Evolutionary conservation across 2,113 vertebrate species (phyloP).

Genomic region (Vidua macroura): DNA sequence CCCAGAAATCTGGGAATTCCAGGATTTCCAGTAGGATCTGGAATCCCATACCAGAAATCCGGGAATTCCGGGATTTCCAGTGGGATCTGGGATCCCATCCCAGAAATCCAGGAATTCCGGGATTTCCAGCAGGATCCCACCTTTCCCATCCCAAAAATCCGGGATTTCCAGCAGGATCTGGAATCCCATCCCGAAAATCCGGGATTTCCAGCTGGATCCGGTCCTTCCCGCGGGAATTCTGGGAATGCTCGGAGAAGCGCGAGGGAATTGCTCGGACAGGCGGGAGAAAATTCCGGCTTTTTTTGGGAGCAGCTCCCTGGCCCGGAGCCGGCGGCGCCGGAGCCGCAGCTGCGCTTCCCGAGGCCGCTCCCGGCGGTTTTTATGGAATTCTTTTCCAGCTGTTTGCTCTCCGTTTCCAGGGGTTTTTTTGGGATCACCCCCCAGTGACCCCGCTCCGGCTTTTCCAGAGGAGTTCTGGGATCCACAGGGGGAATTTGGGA

Average conservation of each 20-base stretch:
- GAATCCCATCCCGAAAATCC: background rate
- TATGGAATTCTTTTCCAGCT: rapidly evolving
- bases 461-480: background rate
- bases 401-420: background rate
- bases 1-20: too few species aligned
- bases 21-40: too few species aligned
- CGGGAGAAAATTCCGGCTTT: slow-evolving; percentile 1
- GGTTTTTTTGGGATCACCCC: background rate
- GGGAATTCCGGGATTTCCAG: background rate
- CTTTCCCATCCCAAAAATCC: too few species aligned
- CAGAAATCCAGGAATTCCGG: too few species aligned
- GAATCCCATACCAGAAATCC: too few species aligned
- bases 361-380: background rate
- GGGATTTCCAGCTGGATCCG: background rate
- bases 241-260: background rate
- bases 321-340: background rate
- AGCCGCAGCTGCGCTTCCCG: slow-evolving; percentile 34
- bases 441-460: background rate
- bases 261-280: slow-evolving; percentile 45
- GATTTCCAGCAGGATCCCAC: background rate
- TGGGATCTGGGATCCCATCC: too few species aligned
- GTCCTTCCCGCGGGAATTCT: background rate
- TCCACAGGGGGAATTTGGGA: background rate
- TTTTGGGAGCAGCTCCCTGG: background rate
- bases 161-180: too few species aligned